A percentile compares a stretch with the other conserved stretches of the same genome.
These are phyloP conservation scores for Oreocharis arfaki DNA, from an alignment of 2,113 vertebrate genomes.

Conservation along the genomic window DNA sequence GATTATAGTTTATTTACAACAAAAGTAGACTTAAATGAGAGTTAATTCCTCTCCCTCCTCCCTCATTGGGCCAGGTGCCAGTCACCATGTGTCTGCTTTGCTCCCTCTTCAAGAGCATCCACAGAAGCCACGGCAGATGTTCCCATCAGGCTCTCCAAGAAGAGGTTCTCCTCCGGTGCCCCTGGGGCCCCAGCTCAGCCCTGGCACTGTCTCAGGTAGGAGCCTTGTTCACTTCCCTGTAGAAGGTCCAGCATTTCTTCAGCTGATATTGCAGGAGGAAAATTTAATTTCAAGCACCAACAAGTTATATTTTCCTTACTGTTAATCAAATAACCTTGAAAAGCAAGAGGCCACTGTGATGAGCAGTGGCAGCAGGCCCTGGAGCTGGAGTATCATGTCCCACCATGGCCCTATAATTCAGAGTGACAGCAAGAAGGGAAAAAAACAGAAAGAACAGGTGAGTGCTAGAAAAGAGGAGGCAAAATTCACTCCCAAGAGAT, in stretches of 20 bases:
- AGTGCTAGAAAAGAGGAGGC: background rate
- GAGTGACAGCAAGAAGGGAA: background rate
- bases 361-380: background rate
- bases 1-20: constrained; percentile 73
- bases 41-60: constrained; percentile 61
- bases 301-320: background rate
- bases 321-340: background rate
- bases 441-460: background rate
- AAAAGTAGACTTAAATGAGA: constrained; percentile 66
- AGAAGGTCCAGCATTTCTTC: background rate
- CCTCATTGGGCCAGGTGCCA: constrained; percentile 3
- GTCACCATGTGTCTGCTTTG: constrained; percentile 25
- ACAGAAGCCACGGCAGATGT: constrained; percentile 17
- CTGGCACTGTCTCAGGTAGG: background rate
- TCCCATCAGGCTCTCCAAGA: background rate
- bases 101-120: constrained; percentile 25
- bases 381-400: background rate
- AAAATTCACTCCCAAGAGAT: background rate
- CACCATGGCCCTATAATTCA: background rate
- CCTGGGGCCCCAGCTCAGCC: background rate
- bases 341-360: background rate
- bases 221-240: background rate
- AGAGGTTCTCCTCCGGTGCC: background rate
- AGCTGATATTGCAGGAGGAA: background rate
- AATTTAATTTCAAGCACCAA: background rate